Percentiles rank a stretch among this genome's conserved stretches.
Evolutionary conservation across 2,888 invertebrate species (phyloP).

Genomic region (Phyto melanocephala): DNA sequence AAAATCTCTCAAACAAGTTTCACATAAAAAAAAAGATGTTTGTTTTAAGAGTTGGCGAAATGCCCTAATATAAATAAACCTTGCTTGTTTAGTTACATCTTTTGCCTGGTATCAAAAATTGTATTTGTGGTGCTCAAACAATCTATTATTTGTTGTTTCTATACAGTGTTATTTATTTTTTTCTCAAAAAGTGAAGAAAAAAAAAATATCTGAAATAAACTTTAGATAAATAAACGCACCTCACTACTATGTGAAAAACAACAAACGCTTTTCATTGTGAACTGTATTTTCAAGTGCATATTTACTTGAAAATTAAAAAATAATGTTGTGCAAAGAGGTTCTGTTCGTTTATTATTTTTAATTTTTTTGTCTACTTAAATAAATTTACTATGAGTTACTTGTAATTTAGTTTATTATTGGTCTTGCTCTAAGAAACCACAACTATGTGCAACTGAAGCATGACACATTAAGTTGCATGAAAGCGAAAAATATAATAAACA

Average conservation of each 20-base stretch:
- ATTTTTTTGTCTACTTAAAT: slow-evolving; percentile 24
- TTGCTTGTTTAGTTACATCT: neutral
- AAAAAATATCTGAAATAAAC: neutral
- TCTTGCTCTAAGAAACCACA: slow-evolving; percentile 43
- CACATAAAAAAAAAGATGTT: no score
- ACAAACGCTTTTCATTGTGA: slow-evolving; percentile 20
- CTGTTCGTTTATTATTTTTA: neutral
- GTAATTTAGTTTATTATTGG: slow-evolving; percentile 17
- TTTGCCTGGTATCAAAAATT: neutral
- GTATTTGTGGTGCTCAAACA: neutral
- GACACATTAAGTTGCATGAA: slow-evolving; percentile 40
- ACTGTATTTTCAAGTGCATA: slow-evolving; percentile 60
- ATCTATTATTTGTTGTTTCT: slow-evolving; percentile 4
- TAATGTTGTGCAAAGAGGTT: slow-evolving; percentile 48
- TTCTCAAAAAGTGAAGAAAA: neutral
- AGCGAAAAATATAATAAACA: slow-evolving; percentile 1
- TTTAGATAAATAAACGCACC: slow-evolving; percentile 29
- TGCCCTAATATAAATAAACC: no score
- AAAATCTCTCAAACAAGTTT: no score
- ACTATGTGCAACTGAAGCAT: slow-evolving; percentile 46
- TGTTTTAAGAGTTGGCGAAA: no score
- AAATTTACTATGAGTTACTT: slow-evolving; percentile 36
- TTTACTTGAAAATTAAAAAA: slow-evolving; percentile 53
- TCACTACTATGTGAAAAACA: slow-evolving; percentile 9
- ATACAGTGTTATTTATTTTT: slow-evolving; percentile 18